A percentile compares a stretch with the other conserved stretches of the same genome.
These are phyloP conservation scores for Colletes gigas DNA, from an alignment of 1,140 invertebrate genomes.

Conservation along the genomic window DNA sequence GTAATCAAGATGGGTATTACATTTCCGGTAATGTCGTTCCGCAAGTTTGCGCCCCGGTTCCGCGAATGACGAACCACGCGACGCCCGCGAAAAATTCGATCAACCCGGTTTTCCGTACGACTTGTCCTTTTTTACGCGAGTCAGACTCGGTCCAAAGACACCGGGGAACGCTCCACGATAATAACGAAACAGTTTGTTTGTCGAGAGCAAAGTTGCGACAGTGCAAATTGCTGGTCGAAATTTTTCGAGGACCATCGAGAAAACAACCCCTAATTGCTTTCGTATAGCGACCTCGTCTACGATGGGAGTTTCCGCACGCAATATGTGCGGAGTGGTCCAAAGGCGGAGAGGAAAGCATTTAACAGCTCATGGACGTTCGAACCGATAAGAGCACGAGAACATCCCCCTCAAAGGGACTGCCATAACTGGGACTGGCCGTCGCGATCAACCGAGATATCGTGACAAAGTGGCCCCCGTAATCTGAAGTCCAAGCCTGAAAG, in stretches of 20 bases:
- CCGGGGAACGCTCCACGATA: no score
- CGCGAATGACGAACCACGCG: constrained; percentile 39
- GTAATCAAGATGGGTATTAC: constrained; percentile 53
- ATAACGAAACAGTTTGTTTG: no score
- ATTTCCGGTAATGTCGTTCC: constrained; percentile 48
- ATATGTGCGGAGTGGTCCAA: neutral
- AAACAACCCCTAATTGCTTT: neutral
- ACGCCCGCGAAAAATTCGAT: constrained; percentile 46
- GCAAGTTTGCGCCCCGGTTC: constrained; percentile 33
- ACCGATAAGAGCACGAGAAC: constrained; percentile 16
- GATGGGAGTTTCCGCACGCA: neutral
- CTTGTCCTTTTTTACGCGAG: neutral
- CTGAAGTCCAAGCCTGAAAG: constrained; percentile 9
- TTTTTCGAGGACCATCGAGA: neutral
- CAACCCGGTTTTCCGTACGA: constrained; percentile 37
- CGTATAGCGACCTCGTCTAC: neutral
- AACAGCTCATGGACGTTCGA: constrained; percentile 5
- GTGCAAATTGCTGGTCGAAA: no score
- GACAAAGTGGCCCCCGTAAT: constrained; percentile 7
- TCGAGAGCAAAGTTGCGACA: no score
- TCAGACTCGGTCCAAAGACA: no score
- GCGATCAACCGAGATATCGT: constrained; percentile 28
- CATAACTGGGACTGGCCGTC: constrained; percentile 24
- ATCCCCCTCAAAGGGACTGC: constrained; percentile 21
- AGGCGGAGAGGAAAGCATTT: constrained; percentile 10